Base-by-base conservation (phyloP, 2,797 vertebrate species). In the Brachyrhaphis roseni region DNA sequence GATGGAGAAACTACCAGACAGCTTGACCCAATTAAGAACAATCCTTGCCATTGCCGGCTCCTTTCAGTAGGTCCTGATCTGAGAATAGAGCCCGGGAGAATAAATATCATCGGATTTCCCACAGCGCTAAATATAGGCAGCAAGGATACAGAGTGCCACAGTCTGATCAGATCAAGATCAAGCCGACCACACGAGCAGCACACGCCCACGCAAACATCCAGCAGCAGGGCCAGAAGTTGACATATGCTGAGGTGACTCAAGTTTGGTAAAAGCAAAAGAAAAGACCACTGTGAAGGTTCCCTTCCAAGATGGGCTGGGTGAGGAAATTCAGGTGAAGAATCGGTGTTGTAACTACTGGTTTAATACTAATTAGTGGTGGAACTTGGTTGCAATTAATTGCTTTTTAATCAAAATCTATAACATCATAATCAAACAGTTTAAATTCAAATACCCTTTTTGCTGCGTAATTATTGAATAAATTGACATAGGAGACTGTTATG, bases 11-110 rank as follows among this genome's bases (percentile, higher is more conserved):
- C 85, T 66, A 84, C 66, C 71, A 90, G 89, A 87, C 89, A 85
- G 84, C 77, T 83, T 89, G 90, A 93, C 91, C 92, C 87, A 91
- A 88, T 93, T 93, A 91, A 81, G 68, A 88, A 82, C 83, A 88
- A 85, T 86, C 72, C 43, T 78, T 73, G 70, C 64, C 77, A 82
- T 84, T 72, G 6, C 78, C 85, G 86, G 84, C 79, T 78, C 74
- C 72, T 83, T 81, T 82, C 78, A 91, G 86, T 46, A 39, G 82
- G 51, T 57, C 77, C 66, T 78, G 41, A 81, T 85, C 77, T 41
- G 41, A 46, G 18, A 64, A 72, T 76, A 77, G 80, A 81, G 72
- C 82, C 12, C 59, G 51, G 78, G 76, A 43, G 81, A 87, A 87
- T 86, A 78, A 90, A 86, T 82, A 86, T 81, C 73, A 80, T 28